Conservation (phyloP, 2,113 vertebrate genomes). For the Hepsetus odoe region DNA sequence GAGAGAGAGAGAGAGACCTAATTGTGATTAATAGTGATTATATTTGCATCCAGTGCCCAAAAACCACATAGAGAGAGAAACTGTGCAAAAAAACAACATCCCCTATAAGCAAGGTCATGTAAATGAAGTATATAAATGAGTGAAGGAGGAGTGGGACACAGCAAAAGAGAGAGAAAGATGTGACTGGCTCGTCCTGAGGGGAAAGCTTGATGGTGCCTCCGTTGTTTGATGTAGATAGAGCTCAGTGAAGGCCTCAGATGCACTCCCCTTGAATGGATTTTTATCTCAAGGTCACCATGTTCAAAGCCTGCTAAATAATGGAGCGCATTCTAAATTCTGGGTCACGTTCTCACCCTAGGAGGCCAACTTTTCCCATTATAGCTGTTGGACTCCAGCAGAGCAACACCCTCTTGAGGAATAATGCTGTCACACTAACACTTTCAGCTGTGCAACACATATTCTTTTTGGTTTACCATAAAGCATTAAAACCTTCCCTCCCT, state of each 20-base stretch:
- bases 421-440: constrained; percentile 17
- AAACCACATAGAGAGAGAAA: constrained; percentile 30
- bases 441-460: constrained; percentile 25
- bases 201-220: constrained; percentile 45
- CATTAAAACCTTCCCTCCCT: constrained; percentile 7
- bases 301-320: constrained; percentile 54
- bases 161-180: constrained; percentile 25
- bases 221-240: constrained; percentile 45
- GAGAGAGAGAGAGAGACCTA: constrained; percentile 41
- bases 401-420: constrained; percentile 26
- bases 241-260: constrained; percentile 46
- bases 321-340: constrained; percentile 45
- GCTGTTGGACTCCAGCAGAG: constrained; percentile 31
- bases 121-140: constrained; percentile 52
- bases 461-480: constrained; percentile 9
- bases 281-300: constrained; percentile 50
- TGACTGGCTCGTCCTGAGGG: constrained; percentile 37
- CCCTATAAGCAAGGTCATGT: constrained; percentile 47
- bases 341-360: constrained; percentile 23
- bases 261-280: constrained; percentile 47
- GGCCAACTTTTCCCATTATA: constrained; percentile 42
- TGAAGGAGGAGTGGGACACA: not conserved
- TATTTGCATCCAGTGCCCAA: constrained; percentile 49
- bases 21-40: constrained; percentile 59
- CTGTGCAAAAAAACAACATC: constrained; percentile 29